Conservation (phyloP, 2,113 vertebrate species). For the Furnarius figulus region DNA sequence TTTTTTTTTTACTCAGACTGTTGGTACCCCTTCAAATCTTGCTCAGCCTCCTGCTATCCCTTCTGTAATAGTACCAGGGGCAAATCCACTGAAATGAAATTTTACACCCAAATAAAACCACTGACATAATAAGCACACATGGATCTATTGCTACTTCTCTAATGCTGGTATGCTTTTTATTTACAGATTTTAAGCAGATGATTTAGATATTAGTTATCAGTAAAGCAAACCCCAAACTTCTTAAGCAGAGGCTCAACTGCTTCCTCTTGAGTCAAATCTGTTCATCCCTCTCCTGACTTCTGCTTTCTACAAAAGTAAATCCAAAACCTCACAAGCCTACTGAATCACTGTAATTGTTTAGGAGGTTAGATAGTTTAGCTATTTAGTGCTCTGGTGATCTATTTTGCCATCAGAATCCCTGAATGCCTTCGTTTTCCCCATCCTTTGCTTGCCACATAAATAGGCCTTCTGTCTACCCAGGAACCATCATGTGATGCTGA, state of each 20-base stretch:
- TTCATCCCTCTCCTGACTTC: not conserved
- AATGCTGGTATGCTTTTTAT: not conserved
- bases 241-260: not conserved
- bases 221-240: not conserved
- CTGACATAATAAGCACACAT: not conserved
- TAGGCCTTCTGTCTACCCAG: slow-evolving; percentile 19
- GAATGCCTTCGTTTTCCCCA: slow-evolving; percentile 6
- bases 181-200: not conserved
- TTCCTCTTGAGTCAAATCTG: not conserved
- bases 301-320: slow-evolving; percentile 13
- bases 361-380: slow-evolving; percentile 7
- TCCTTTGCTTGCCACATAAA: slow-evolving; percentile 27
- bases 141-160: not conserved
- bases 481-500: slow-evolving; percentile 9
- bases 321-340: not conserved
- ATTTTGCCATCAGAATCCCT: slow-evolving; percentile 6
- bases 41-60: not conserved
- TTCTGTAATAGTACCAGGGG: not conserved
- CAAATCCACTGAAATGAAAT: not conserved
- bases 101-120: not conserved
- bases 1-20: not conserved
- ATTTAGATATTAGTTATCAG: not conserved
- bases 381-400: slow-evolving; percentile 35
- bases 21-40: not conserved
- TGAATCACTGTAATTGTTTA: slow-evolving; percentile 36